These are phyloP conservation scores for Lasioglossum villosulum DNA, from an alignment of 2,888 invertebrate genomes.

Conservation along the genomic window DNA sequence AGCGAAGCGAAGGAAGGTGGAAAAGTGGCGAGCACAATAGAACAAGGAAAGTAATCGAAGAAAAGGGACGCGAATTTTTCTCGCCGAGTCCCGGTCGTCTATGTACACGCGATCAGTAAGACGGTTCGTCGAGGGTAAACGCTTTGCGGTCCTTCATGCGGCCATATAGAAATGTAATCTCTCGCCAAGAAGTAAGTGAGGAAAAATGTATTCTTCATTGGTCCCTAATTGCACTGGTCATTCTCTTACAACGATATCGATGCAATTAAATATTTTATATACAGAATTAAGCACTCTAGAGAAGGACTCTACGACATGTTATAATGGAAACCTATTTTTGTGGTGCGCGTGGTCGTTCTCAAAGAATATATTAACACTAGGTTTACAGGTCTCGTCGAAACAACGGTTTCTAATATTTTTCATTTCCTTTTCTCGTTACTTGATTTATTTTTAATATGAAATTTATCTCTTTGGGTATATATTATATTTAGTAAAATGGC, in stretches of 20 bases:
- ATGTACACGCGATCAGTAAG: constrained; percentile 19
- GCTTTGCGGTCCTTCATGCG: neutral
- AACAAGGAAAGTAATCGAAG: neutral
- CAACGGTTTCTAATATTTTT: neutral
- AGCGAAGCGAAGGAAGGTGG: neutral
- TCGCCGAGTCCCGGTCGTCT: constrained; percentile 5
- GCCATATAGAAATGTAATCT: neutral
- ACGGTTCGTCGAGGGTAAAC: neutral
- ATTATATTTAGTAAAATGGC: neutral
- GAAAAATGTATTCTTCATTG: neutral
- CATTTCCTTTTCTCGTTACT: too few relatives aligned
- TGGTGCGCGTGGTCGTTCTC: neutral
- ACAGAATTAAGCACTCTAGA: neutral
- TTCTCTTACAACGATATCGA: neutral
- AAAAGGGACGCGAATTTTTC: neutral
- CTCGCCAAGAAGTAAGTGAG: neutral
- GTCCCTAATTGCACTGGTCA: neutral
- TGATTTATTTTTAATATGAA: too few relatives aligned
- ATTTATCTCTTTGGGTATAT: neutral
- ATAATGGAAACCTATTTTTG: neutral
- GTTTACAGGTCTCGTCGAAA: neutral
- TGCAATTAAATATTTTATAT: neutral
- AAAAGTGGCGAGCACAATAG: neutral
- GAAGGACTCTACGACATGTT: neutral
- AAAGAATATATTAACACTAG: neutral